Evolutionary conservation across 2,888 invertebrate genomes (phyloP).

Genomic region (Drosophila emarginata): DNA sequence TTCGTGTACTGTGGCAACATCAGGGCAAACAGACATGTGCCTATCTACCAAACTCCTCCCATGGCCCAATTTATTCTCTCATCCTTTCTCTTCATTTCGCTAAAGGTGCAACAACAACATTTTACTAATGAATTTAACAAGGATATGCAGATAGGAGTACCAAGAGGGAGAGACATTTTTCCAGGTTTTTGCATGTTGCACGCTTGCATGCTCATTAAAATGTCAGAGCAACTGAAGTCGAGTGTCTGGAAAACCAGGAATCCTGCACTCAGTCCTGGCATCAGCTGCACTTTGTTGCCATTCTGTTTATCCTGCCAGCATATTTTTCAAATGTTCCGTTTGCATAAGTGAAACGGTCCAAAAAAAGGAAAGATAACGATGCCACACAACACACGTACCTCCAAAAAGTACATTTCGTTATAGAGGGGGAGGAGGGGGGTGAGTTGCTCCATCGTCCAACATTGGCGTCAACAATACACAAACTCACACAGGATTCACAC

Average conservation of each 20-base stretch:
- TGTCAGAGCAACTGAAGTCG: constrained; percentile 61
- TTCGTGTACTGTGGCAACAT: constrained; percentile 73
- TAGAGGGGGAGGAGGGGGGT: no score
- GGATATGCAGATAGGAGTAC: constrained; percentile 45
- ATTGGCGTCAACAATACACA: constrained; percentile 70
- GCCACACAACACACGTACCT: neutral
- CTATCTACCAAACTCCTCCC: constrained; percentile 8
- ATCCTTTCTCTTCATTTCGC: constrained; percentile 45
- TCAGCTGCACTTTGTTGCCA: constrained; percentile 73
- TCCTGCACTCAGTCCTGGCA: constrained; percentile 54
- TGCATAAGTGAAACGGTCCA: constrained; percentile 76
- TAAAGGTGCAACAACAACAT: constrained; percentile 70
- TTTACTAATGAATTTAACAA: constrained; percentile 78
- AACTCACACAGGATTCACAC: neutral
- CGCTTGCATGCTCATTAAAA: constrained; percentile 77
- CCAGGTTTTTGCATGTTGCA: constrained; percentile 57
- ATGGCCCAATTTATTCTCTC: constrained; percentile 14
- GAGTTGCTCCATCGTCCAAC: constrained; percentile 40
- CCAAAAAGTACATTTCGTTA: no score
- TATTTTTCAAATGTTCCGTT: constrained; percentile 77
- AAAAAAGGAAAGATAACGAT: constrained; percentile 72
- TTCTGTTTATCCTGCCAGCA: constrained; percentile 75
- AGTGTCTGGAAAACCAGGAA: constrained; percentile 34
- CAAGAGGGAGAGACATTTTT: neutral
- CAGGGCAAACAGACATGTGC: constrained; percentile 76